phyloP scores from a whole-genome alignment of 2,888 invertebrate species.

The Coenonympha arcania region DNA sequence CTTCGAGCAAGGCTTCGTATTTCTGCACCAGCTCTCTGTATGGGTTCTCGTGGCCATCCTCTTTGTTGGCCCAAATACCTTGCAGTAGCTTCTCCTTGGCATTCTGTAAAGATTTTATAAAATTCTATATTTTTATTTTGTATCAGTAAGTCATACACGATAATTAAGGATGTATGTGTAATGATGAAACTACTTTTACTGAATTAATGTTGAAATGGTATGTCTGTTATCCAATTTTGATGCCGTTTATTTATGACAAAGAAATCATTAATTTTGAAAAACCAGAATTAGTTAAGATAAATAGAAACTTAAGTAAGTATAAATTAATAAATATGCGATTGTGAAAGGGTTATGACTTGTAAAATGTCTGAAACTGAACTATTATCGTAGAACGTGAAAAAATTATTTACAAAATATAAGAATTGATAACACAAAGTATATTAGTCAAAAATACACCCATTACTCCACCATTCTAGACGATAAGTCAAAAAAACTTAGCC shows the following conservation, averaged over 20 bases:
- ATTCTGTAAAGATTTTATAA: slow-evolving; percentile 49
- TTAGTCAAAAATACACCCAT: slow-evolving; percentile 68
- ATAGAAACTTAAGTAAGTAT: not conserved
- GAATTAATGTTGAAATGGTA: slow-evolving; percentile 14
- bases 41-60: slow-evolving; percentile 76
- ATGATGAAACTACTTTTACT: not conserved
- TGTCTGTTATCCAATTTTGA: slow-evolving; percentile 19
- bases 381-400: not conserved
- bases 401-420: not conserved
- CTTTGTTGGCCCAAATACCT: slow-evolving; percentile 71
- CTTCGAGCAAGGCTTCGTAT: slow-evolving; percentile 86
- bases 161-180: not conserved
- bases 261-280: not conserved
- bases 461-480: slow-evolving; percentile 41
- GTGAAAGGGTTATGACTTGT: not conserved
- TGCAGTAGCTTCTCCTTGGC: slow-evolving; percentile 70
- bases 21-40: slow-evolving; percentile 88
- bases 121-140: not conserved
- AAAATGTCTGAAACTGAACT: not conserved
- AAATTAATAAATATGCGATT: not conserved
- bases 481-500: slow-evolving; percentile 23
- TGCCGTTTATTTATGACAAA: slow-evolving; percentile 14
- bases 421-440: slow-evolving; percentile 21
- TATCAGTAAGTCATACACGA: not conserved
- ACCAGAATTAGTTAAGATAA: not conserved